Evolutionary conservation across 2,113 vertebrate species (phyloP), one percentile per base, ranked within the genome.

Genomic region (Nibea coibor): DNA sequence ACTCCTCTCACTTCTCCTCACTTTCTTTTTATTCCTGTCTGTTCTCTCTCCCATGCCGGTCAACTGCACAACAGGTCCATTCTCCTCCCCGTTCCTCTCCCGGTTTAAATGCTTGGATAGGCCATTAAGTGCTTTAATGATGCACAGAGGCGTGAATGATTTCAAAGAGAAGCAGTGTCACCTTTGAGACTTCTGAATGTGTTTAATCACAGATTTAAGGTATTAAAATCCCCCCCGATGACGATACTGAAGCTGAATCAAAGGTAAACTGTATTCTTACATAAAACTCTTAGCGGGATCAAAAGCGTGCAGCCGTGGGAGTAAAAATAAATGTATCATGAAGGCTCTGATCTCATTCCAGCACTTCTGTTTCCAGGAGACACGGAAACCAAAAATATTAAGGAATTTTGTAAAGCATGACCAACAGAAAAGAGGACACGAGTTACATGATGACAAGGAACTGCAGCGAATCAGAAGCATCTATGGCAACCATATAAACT

Each of bases 131-230:
- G 75, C 73, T 88, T 92, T 89, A 92, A 91, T 87, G 76, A 77
- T 3, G 77, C 87, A 86, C 12, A 10, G 78, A 85, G 57, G 82
- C 81, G 67, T 80, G 81, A 86, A 84, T 78, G 78, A 91, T 90
- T 92, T 93, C 87, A 92, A 93, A 91, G 86, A 20, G 83, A 87
- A 83, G 83, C 79, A 56, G 16, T 75, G 88, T 84, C 87, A 86
- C 79, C 84, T 89, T 58, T 50, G 78, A 81, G 86, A 77, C 71
- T 68, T 58, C 53, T 85, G 79, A 89, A 66, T 64, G 80, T 75
- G 80, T 88, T 89, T 87, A 88, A 90, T 91, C 78, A 72, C 87
- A 85, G 85, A 76, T 77, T 85, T 86, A 59, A 65, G 47, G 72
- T 57, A 75, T 84, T 85, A 69, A 71, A 85, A 77, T 72, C 80